Evolutionary conservation across 2,113 vertebrate genomes (phyloP), one percentile per base, ranked within the genome.

Genomic region (Pipa parva): DNA sequence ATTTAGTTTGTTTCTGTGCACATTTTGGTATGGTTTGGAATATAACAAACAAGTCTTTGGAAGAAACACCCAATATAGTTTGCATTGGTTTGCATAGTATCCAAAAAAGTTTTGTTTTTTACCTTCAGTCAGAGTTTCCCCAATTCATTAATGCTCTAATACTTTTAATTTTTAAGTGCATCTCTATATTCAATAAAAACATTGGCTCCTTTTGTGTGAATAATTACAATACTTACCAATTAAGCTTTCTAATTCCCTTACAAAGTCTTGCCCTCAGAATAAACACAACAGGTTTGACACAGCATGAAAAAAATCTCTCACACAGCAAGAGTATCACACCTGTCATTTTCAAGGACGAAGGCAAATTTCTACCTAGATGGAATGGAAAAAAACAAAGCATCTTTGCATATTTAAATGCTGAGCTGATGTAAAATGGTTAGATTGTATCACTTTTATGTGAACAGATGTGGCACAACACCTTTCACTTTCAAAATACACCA

Each of bases 261-360:
- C 55, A 59, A 49, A 59, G 65, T 31, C 56, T 26, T 68, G 56
- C 59, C 59, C 46, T 58, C 26, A 25, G 46, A 59, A 68, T 27
- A 27, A 6, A 49, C 66, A 39, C 27, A 51, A 29, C 39, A 21
- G 15, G 26, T 42, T 31, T 59, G 54, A 26, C 13, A 83, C 81
- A 78, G 87, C 49, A 72, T 63, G 74, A 79, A 82, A 56, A n/a
- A 54, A 81, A 76, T 72, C 75, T 21, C 15, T 22, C 31, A 59
- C 20, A 9, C 42, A 11, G 55, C 39, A 26, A 49, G 54, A 45
- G 7, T 52, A 48, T 54, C 25, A 70, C 49, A 54, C 58, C 66
- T 70, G 48, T 42, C 45, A 61, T 70, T 70, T 45, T 61, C 49
- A 45, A 29, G 60, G 3, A 61, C 33, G 54, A 60, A 50, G 45